These are phyloP conservation scores for Philonicus albiceps DNA, from an alignment of 2,888 invertebrate species.

Conservation along the genomic window DNA sequence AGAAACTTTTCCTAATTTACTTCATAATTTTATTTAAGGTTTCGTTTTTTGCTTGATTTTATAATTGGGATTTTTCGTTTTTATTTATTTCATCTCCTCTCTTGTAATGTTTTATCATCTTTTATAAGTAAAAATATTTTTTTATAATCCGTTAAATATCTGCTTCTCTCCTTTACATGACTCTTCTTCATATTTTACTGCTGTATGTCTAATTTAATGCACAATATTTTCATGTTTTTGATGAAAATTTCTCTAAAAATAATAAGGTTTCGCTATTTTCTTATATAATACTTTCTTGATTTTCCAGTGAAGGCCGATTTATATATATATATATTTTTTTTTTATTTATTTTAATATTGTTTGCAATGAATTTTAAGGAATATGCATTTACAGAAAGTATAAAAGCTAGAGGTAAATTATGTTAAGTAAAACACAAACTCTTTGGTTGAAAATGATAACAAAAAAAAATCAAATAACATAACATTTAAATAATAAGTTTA, in stretches of 20 bases:
- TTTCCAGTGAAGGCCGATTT: conserved; percentile 21
- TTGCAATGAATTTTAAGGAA: neutral
- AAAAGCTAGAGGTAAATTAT: neutral
- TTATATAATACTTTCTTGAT: neutral
- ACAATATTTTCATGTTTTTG: conserved; percentile 3
- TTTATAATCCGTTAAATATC: neutral
- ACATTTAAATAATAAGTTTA: neutral
- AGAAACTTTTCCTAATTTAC: neutral
- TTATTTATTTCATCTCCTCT: neutral
- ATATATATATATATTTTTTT: neutral
- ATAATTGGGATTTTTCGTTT: neutral
- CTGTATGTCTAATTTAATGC: neutral
- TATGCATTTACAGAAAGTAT: neutral
- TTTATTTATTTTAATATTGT: neutral
- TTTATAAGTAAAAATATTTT: neutral
- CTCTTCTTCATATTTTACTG: neutral
- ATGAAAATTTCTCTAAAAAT: conserved; percentile 35
- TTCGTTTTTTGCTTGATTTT: neutral
- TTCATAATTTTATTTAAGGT: neutral
- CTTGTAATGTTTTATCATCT: neutral
- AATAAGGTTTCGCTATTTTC: conserved; percentile 18
- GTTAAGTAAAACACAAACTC: neutral
- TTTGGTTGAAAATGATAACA: neutral
- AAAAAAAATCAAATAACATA: neutral
- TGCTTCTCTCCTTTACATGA: neutral